Percentiles rank a stretch among this genome's conserved stretches.
Conservation (phyloP, 2,888 invertebrate species). For the Tolmerus cingulatus region DNA sequence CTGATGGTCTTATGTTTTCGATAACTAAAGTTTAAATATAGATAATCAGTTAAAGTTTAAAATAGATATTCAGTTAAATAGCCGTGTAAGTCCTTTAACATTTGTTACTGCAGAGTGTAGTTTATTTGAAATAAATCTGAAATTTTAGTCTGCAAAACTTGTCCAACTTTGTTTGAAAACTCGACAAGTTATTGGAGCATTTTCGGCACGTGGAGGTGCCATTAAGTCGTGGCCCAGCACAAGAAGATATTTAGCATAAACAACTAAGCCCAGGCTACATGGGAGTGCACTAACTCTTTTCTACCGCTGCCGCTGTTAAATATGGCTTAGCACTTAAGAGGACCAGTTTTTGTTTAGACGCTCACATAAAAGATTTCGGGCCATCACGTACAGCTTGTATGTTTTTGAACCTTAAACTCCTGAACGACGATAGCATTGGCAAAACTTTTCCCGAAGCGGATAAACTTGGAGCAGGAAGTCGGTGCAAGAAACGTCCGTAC, state of each 20-base stretch:
- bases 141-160: not conserved
- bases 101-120: not conserved
- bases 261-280: not conserved
- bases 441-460: not conserved
- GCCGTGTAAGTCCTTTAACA: not conserved
- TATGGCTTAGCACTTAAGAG: slow-evolving; percentile 21
- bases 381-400: slow-evolving; percentile 20
- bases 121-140: not conserved
- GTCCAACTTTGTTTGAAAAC: not conserved
- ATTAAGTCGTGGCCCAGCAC: not conserved
- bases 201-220: not conserved
- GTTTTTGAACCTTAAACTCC: slow-evolving; percentile 25
- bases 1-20: too few species aligned
- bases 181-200: not conserved
- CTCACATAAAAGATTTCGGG: slow-evolving; percentile 22
- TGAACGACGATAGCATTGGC: not conserved
- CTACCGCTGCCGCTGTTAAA: slow-evolving; percentile 1
- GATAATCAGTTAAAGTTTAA: too few species aligned
- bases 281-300: not conserved
- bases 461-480: slow-evolving; percentile 12
- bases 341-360: not conserved
- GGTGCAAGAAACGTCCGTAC: slow-evolving; percentile 20
- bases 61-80: not conserved
- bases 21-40: too few species aligned
- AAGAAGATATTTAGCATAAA: slow-evolving; percentile 19